Conservation (phyloP, 2,797 vertebrate species). For the Champsocephalus esox region DNA sequence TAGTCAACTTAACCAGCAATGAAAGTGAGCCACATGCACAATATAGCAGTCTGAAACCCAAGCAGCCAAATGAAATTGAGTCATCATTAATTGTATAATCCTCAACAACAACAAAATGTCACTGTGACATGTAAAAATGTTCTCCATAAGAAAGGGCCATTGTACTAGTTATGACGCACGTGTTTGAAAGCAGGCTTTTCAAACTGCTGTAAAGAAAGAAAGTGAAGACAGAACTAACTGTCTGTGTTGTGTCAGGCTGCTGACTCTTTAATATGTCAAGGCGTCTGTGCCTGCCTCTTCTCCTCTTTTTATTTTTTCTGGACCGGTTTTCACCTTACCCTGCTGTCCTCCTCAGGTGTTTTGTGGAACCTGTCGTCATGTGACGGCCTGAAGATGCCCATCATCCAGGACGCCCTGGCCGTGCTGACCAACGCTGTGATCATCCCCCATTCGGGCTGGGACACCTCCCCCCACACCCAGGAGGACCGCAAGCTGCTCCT, state of each 20-base stretch:
- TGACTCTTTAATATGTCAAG: conserved; percentile 36
- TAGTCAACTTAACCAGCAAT: not conserved
- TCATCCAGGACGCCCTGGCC: conserved; percentile 97
- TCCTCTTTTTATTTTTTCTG: not conserved
- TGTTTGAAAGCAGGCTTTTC: not conserved
- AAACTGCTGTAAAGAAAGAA: too few species aligned
- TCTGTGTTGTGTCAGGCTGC: conserved; percentile 13
- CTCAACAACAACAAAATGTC: too few species aligned
- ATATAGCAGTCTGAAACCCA: not conserved
- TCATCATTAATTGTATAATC: not conserved
- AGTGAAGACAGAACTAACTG: not conserved
- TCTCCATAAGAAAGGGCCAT: not conserved
- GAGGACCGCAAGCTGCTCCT: conserved; percentile 96
- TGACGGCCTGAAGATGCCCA: conserved; percentile 98
- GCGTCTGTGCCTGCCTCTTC: not conserved
- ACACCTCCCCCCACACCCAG: conserved; percentile 92
- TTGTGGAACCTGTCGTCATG: conserved; percentile 99
- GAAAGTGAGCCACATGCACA: not conserved
- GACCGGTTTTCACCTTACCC: conserved; percentile 5
- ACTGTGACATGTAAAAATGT: conserved; percentile 2
- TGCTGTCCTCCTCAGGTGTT: conserved; percentile 73
- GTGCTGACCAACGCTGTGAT: conserved; percentile 98
- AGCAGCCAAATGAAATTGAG: not conserved
- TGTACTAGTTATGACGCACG: not conserved
- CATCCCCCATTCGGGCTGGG: conserved; percentile 98